Evolutionary conservation across 1,140 invertebrate species (phyloP), one percentile per base, ranked within the genome.

Genomic region (Ladona fulva): DNA sequence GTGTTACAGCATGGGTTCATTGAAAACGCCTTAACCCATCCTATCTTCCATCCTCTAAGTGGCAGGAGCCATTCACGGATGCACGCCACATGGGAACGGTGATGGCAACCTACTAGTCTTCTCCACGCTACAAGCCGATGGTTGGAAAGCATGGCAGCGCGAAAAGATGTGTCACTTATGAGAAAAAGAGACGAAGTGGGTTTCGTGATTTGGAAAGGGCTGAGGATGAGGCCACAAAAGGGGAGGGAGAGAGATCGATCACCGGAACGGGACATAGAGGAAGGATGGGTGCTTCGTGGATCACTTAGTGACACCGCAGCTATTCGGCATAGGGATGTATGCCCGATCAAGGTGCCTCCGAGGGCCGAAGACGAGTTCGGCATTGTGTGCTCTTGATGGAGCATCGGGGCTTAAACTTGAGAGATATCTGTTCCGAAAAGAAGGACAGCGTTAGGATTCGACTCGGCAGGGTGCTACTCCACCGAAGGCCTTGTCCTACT

Each of bases 351-450:
- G 52, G 16, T 19, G 52, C 52, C 52, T 66, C n/a, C 14, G 52
- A 66, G 52, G 44, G 44, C 44, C 44, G 44, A 10, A 52, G 44
- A 52, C 19, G 44, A 19, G 44, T 52, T 52, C 19, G 10, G 52
- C n/a, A 66, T 66, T 66, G 52, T 66, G 52, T 66, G 52, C 16
- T 66, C 52, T 66, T 66, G 52, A 66, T 66, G 52, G 52, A 66
- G 52, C 52, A 66, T 16, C n/a, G 52, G 5, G 52, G 52, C 52
- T 66, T 66, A 66, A 52, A 52, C 44, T 52, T 19, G 44, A 52
- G 44, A 52, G 44, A 52, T 52, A 52, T 52, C 19, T 19, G 19
- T 52, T 66, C 52, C 12, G 52, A 6, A 3, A 3, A 12, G 29
- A 37, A 37, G 8, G 8, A 37, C 1, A 37, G 29, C 29, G 29